phyloP scores from a whole-genome alignment of 2,888 invertebrate species.

The Exephanes ischioxanthus region DNA sequence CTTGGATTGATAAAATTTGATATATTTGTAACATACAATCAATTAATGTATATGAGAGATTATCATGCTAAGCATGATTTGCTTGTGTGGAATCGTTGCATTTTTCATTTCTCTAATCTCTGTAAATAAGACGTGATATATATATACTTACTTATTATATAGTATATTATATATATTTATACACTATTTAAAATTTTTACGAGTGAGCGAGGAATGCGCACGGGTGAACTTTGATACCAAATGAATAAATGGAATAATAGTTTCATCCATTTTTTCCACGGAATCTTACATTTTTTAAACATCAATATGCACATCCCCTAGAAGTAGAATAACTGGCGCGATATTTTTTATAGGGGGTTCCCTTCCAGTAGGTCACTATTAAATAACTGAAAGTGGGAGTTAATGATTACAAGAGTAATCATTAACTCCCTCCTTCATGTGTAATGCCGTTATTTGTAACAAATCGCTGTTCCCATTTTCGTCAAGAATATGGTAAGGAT shows the following conservation, averaged over 20 bases:
- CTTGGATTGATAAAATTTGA: conserved; percentile 38
- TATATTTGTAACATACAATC: conserved; percentile 48
- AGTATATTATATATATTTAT: conserved; percentile 75
- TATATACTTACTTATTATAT: conserved; percentile 63
- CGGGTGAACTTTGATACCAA: conserved; percentile 65
- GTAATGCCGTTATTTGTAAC: too few relatives aligned
- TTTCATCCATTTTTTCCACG: conserved; percentile 17
- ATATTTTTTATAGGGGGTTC: too few relatives aligned
- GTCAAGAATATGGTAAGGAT: too few relatives aligned
- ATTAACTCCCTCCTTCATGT: too few relatives aligned
- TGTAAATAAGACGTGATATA: conserved; percentile 71
- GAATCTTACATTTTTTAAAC: neutral
- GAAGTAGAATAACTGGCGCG: too few relatives aligned
- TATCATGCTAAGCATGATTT: conserved; percentile 11
- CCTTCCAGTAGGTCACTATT: too few relatives aligned
- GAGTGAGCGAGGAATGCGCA: conserved; percentile 57
- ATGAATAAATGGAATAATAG: conserved; percentile 54
- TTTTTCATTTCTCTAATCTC: conserved; percentile 69
- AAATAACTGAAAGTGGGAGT: too few relatives aligned
- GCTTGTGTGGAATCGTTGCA: conserved; percentile 37
- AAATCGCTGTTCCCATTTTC: too few relatives aligned
- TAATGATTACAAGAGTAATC: too few relatives aligned
- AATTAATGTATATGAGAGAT: conserved; percentile 36
- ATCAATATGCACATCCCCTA: neutral
- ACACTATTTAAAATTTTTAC: conserved; percentile 78